Conservation (phyloP, 1,140 invertebrate species). For the Helicoverpa zea region DNA sequence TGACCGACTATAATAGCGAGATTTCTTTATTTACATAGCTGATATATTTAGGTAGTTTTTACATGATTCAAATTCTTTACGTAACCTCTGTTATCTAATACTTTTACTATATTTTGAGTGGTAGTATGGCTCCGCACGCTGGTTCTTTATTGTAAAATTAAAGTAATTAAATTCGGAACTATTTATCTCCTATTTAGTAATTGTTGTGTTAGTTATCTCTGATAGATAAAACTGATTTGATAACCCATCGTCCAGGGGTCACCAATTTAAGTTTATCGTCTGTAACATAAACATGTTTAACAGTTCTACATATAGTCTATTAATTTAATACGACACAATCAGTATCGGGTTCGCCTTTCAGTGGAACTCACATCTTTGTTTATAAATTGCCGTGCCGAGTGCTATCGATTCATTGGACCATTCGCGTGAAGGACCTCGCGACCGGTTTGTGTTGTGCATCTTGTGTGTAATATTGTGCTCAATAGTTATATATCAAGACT, state of each 20-base stretch:
- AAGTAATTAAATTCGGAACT: neutral
- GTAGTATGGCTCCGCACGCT: no score
- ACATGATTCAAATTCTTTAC: constrained; percentile 20
- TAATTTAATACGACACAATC: neutral
- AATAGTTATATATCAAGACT: neutral
- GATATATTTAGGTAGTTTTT: neutral
- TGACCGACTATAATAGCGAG: neutral
- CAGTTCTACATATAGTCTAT: neutral
- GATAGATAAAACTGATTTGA: neutral
- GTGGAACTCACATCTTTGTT: constrained; percentile 38
- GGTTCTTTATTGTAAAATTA: constrained; percentile 1
- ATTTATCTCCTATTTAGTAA: neutral
- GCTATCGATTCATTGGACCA: neutral
- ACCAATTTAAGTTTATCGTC: neutral
- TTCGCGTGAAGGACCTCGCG: neutral
- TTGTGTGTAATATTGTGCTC: constrained; percentile 7
- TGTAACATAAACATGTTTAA: neutral
- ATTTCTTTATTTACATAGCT: constrained; percentile 12
- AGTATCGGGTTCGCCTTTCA: constrained; percentile 27
- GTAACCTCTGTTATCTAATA: constrained; percentile 30
- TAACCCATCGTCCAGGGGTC: constrained; percentile 20
- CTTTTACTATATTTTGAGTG: neutral
- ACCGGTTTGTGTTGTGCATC: neutral
- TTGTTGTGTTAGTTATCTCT: neutral
- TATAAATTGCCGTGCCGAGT: constrained; percentile 24